Base-by-base conservation (phyloP, 2,113 vertebrate genomes). In the Agapornis roseicollis region DNA sequence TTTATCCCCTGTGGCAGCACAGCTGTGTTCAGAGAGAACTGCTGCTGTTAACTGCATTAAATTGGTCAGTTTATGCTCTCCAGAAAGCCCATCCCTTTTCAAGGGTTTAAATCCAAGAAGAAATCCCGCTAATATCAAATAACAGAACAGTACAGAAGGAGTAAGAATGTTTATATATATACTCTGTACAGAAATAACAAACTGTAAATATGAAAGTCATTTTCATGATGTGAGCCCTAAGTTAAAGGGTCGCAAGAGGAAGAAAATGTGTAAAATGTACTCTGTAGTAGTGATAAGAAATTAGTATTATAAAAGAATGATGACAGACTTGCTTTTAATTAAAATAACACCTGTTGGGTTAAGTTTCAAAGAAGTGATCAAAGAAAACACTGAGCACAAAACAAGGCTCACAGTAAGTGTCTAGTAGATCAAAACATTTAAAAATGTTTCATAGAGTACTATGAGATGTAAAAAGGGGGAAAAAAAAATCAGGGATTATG, bases 271-370 rank as follows among this genome's bases (percentile, higher is more conserved):
- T 87, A 39, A 77, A 83, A 66, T 47, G 56, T 9, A 63, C 7
- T 69, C 25, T 13, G 20, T 33, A 89, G 35, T 8, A 85, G 35
- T 55, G 37, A 90, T 71, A 87, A 46, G 4, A 78, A 93, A 56
- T 73, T 2, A 65, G 37, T 89, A 29, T 65, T 86, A 11, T 50
- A 53, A 84, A 93, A 83, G 49, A 93, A 79, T 0, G 5, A 79
- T 39, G 64, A 65, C 27, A 72, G 66, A 41, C 17, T 89, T 72
- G 46, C 22, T 90, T 81, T 89, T 89, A 85, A 94, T 94, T 94
- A 96, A 90, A 94, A 69, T 86, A 88, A 58, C 87, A 92, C 83
- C 94, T 95, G 87, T 92, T 85, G 60, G 82, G 22, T 96, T 88
- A 72, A 79, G 50, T 95, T 96, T 96, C 94, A 96, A 85, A 85